Evolutionary conservation across 1,140 invertebrate genomes (phyloP), one percentile per base, ranked within the genome.

Genomic region (Diploscapter pachys): DNA sequence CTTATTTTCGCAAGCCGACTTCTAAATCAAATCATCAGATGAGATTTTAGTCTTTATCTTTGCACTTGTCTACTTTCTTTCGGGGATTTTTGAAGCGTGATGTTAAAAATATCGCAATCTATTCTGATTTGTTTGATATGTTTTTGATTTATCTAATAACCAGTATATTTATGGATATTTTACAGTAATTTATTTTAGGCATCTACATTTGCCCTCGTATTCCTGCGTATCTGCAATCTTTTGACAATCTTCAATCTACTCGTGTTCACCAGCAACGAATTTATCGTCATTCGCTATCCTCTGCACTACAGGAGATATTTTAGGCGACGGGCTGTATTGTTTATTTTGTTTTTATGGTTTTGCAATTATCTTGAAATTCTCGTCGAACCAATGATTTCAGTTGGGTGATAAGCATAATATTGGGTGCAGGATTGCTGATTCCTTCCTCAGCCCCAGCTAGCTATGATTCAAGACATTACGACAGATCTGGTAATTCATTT

Each of bases 271-370:
- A 83, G 81, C 11, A 85, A 85, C 67, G 83, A 83, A 57, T 82
- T 78, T 61, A 84, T 83, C 57, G 83, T 85, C 31, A 85, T 85
- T 61, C 82, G 80, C n/a, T 85, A 81, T 76, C 83, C 83, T 4
- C 72, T 85, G 6, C 83, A 85, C 71, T 85, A 85, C 64, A 71
- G 83, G 5, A 66, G 83, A 48, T 85, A 85, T 70, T 85, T 85
- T 70, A 73, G 82, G 9, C 62, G 83, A 13, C 69, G 80, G 64
- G 83, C 78, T 31, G 83, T 85, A n/a, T 56, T 85, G 0, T 62
- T 81, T 13, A 83, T 85, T 72, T 74, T 85, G 6, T 70, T 73
- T 5, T 63, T 72, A 11, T 83, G 84, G 82, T 83, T 56, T 71
- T 59, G 59, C 51, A 8, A 76, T 4, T 63, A 51, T 61, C 4